phyloP scores from a whole-genome alignment of 2,888 invertebrate species.

The Sphinx pinastri region DNA sequence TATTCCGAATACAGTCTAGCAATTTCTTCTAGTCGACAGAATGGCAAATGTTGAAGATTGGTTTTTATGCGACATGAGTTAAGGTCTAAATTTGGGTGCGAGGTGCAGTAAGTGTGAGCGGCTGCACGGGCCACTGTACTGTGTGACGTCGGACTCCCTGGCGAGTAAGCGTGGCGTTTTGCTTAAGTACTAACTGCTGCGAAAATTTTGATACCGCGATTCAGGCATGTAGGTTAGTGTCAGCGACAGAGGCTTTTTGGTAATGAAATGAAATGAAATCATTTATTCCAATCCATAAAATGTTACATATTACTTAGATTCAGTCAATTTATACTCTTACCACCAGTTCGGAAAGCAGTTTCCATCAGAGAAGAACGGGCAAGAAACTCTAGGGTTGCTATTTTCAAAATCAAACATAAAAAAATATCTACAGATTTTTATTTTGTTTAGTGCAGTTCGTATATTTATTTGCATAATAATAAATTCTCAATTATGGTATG shows the following conservation, averaged over 20 bases:
- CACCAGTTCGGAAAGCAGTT: too few relatives aligned
- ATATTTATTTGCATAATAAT: too few relatives aligned
- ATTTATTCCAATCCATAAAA: too few relatives aligned
- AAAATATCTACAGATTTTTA: too few relatives aligned
- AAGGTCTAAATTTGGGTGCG: conserved; percentile 55
- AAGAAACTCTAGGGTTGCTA: too few relatives aligned
- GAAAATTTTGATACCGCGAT: conserved; percentile 58
- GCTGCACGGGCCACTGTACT: conserved; percentile 65
- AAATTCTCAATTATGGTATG: too few relatives aligned
- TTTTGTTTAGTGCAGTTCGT: too few relatives aligned
- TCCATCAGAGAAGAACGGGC: too few relatives aligned
- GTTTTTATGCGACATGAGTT: conserved; percentile 50
- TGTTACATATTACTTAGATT: too few relatives aligned
- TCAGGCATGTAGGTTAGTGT: conserved; percentile 40
- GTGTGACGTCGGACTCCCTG: conserved; percentile 67
- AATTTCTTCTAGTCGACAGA: conserved; percentile 76
- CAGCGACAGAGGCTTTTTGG: conserved; percentile 10
- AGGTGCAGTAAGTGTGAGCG: conserved; percentile 56
- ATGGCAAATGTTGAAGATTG: conserved; percentile 77
- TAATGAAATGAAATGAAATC: too few relatives aligned
- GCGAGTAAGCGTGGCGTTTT: background rate
- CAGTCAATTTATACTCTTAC: too few relatives aligned
- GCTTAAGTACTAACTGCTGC: conserved; percentile 47
- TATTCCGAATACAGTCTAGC: conserved; percentile 72
- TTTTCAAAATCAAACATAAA: too few relatives aligned